These are phyloP conservation scores for Pegea sp. DNA, from an alignment of 23 tunicate species.

Conservation along the genomic window DNA sequence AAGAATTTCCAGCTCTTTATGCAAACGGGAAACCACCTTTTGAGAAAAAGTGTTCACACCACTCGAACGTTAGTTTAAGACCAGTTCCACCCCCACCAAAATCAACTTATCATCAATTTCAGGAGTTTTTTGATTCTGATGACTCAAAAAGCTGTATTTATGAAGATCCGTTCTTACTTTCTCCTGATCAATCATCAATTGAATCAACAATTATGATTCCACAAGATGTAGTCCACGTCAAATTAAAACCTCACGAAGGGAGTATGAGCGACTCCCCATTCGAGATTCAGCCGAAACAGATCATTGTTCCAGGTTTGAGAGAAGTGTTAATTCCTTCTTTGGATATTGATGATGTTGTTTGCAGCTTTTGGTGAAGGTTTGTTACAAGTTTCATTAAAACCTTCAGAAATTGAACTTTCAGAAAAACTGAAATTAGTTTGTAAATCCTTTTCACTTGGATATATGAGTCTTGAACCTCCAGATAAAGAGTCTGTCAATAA, in stretches of 20 bases:
- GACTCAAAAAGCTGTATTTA: background rate
- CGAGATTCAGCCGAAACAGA: constrained; percentile 30
- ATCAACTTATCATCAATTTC: background rate
- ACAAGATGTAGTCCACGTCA: constrained; percentile 23
- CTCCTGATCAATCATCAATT: background rate
- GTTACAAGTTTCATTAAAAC: too few relatives aligned
- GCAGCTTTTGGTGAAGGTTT: too few relatives aligned
- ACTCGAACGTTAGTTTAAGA: background rate
- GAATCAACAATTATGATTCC: background rate
- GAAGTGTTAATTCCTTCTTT: too few relatives aligned
- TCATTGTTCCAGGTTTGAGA: constrained; percentile 64
- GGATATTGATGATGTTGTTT: too few relatives aligned
- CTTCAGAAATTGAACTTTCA: too few relatives aligned
- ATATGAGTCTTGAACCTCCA: too few relatives aligned
- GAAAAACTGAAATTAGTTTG: too few relatives aligned
- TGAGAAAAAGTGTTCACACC: background rate
- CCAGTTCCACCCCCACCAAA: background rate
- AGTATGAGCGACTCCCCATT: constrained; percentile 20
- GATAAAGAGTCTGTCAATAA: too few relatives aligned
- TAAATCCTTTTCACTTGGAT: too few relatives aligned
- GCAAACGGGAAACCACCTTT: background rate
- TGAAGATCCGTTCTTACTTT: too few relatives aligned
- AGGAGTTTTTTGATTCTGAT: background rate
- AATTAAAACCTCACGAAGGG: constrained; percentile 34
- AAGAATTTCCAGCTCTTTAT: constrained; percentile 24